Percentiles rank a stretch among this genome's conserved stretches.
Evolutionary conservation across 2,797 vertebrate species (phyloP).

Genomic region (Helarctos malayanus): DNA sequence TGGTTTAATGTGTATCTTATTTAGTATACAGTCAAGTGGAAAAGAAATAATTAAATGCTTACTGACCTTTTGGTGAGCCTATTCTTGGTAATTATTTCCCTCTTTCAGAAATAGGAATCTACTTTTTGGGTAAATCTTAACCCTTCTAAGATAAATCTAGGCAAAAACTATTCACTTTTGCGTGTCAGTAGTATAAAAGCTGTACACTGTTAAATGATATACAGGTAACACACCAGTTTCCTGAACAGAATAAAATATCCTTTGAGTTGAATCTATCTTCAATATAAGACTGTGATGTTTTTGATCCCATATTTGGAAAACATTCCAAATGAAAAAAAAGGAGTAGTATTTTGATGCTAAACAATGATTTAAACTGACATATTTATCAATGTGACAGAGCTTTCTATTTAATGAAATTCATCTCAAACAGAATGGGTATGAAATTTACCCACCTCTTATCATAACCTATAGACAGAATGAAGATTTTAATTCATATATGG

Average conservation of each 20-base stretch:
- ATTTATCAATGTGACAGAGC: neutral
- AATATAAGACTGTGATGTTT: neutral
- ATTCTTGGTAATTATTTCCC: neutral
- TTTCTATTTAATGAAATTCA: slow-evolving; percentile 27
- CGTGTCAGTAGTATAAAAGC: neutral
- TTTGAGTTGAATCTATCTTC: neutral
- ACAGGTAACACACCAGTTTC: neutral
- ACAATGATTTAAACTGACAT: slow-evolving; percentile 6
- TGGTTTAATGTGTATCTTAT: neutral
- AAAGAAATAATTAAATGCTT: slow-evolving; percentile 29
- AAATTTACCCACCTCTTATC: neutral
- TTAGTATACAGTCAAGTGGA: neutral
- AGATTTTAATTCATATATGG: slow-evolving; percentile 19
- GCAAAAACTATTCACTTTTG: neutral
- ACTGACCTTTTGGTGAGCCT: neutral
- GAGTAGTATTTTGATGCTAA: neutral
- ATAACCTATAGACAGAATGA: neutral
- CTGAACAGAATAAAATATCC: neutral
- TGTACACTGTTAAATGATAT: neutral
- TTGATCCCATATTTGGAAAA: neutral
- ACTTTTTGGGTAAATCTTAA: slow-evolving; percentile 33
- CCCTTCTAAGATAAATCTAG: neutral
- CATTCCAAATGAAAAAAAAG: neutral
- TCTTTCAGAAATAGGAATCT: neutral
- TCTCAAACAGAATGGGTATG: neutral